Conservation (phyloP, 2,113 vertebrate genomes). For the Barbus barbus region DNA sequence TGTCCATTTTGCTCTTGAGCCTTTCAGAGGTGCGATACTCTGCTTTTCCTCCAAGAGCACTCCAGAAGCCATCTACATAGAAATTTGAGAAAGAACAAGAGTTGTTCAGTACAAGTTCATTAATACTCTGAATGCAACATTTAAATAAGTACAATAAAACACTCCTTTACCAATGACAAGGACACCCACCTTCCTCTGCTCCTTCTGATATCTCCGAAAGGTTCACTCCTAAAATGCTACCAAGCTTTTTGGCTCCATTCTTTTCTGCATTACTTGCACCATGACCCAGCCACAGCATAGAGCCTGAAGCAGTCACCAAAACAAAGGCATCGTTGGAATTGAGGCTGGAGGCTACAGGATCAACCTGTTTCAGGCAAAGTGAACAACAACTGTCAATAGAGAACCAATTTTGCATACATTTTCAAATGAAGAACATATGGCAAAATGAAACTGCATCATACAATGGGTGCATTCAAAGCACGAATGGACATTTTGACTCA, state of each 20-base stretch:
- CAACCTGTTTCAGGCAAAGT: constrained; percentile 70
- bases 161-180: neutral
- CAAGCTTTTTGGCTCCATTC: constrained; percentile 76
- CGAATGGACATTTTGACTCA: constrained; percentile 64
- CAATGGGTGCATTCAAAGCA: neutral
- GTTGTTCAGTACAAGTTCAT: neutral
- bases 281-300: constrained; percentile 83
- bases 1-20: constrained; percentile 83
- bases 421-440: neutral
- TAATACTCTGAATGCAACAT: neutral
- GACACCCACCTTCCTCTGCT: constrained; percentile 80
- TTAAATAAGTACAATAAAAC: neutral
- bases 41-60: constrained; percentile 78
- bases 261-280: constrained; percentile 78
- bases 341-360: constrained; percentile 76
- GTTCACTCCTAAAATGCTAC: constrained; percentile 72
- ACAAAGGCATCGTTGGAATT: constrained; percentile 89
- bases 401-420: neutral
- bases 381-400: neutral
- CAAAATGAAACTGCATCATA: neutral
- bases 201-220: constrained; percentile 80
- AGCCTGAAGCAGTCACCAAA: constrained; percentile 77
- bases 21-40: constrained; percentile 80
- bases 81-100: neutral
- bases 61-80: constrained; percentile 83